phyloP scores from a whole-genome alignment of 2,113 vertebrate genomes.

The Xenopus borealis region DNA sequence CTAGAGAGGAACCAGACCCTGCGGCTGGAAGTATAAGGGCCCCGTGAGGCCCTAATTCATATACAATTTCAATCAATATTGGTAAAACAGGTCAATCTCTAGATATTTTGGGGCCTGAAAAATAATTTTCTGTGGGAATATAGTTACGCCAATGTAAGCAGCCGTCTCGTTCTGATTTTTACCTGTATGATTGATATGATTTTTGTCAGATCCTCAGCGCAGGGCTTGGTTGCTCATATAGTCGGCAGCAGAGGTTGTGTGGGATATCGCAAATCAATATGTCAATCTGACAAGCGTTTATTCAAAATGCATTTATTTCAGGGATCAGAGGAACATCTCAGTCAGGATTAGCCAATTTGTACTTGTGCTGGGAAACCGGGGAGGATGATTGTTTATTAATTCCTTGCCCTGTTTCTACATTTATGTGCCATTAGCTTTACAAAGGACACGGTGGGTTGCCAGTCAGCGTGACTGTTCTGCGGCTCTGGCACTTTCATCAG shows the following conservation, averaged over 20 bases:
- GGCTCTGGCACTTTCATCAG: not conserved
- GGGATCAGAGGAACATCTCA: not conserved
- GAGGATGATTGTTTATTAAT: not conserved
- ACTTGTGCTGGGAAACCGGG: not conserved
- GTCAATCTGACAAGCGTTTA: not conserved
- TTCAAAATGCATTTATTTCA: not conserved
- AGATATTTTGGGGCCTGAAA: too few relatives aligned
- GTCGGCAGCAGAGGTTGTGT: not conserved
- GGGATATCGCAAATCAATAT: not conserved
- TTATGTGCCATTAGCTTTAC: not conserved
- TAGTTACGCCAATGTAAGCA: too few relatives aligned
- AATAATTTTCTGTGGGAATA: too few relatives aligned
- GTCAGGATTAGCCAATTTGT: not conserved
- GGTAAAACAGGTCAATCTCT: too few relatives aligned
- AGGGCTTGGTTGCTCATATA: not conserved
- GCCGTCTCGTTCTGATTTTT: too few relatives aligned
- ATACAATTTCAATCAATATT: too few relatives aligned
- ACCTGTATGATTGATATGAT: too few relatives aligned
- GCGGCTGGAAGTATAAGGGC: too few relatives aligned
- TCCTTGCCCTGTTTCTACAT: not conserved
- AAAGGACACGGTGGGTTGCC: not conserved
- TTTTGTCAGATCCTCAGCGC: not conserved
- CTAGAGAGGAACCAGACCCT: too few relatives aligned
- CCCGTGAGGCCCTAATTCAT: too few relatives aligned
- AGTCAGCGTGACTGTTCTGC: not conserved